Conservation (phyloP, 2,113 vertebrate species). For the Oncorhynchus mykiss region DNA sequence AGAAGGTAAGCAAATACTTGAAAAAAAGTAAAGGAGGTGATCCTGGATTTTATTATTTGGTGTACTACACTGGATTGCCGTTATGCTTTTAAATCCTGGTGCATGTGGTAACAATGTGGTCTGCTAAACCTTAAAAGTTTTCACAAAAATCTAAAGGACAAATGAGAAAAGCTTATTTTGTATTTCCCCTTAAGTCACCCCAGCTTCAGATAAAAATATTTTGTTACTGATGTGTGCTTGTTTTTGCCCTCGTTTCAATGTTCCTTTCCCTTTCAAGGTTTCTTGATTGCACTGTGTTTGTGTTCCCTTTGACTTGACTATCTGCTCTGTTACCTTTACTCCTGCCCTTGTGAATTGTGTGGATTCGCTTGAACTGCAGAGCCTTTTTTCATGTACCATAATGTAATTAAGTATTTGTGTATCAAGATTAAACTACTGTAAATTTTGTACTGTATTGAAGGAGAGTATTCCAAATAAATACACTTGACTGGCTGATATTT, state of each 20-base stretch:
- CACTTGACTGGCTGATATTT: constrained; percentile 72
- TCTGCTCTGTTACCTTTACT: constrained; percentile 26
- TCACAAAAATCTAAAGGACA: constrained; percentile 25
- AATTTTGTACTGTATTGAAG: constrained; percentile 90
- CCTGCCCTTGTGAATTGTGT: constrained; percentile 65
- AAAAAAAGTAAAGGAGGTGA: not conserved
- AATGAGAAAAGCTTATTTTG: constrained; percentile 30
- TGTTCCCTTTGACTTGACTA: constrained; percentile 22
- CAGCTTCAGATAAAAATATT: constrained; percentile 37
- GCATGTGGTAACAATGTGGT: constrained; percentile 41
- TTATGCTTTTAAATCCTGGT: constrained; percentile 38
- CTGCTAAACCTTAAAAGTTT: constrained; percentile 15
- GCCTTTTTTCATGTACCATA: constrained; percentile 85
- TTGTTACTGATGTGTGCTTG: constrained; percentile 18
- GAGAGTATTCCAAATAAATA: constrained; percentile 88
- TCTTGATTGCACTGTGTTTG: constrained; percentile 38
- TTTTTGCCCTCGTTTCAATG: constrained; percentile 24
- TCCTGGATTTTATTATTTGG: not conserved
- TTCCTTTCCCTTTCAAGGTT: constrained; percentile 15
- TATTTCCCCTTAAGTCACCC: constrained; percentile 4
- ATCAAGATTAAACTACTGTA: constrained; percentile 85
- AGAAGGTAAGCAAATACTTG: not conserved
- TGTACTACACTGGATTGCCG: constrained; percentile 14
- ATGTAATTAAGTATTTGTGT: constrained; percentile 85
- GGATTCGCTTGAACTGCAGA: constrained; percentile 80